These are phyloP conservation scores for Drosophila azteca DNA, from an alignment of 1,140 invertebrate genomes.

Conservation along the genomic window DNA sequence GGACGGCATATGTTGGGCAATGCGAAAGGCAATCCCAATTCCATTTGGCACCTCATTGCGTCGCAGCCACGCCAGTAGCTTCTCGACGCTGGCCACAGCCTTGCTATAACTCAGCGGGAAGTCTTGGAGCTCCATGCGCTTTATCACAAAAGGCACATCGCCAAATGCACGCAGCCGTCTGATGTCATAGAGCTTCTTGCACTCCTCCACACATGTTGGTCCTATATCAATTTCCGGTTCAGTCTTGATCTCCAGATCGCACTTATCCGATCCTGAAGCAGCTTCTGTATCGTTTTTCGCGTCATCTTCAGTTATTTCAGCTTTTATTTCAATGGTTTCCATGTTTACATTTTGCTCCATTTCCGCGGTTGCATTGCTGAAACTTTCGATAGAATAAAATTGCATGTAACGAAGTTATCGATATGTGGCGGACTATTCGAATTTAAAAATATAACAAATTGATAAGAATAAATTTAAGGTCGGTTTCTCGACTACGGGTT, in stretches of 20 bases:
- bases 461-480: too few species aligned
- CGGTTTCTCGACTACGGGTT: too few species aligned
- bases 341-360: constrained; percentile 2
- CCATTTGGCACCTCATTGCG: constrained; percentile 38
- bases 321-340: constrained; percentile 26
- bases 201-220: neutral
- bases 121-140: constrained; percentile 60
- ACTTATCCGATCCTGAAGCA: too few species aligned
- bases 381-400: too few species aligned
- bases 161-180: constrained; percentile 33
- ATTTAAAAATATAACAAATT: too few species aligned
- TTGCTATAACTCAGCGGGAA: constrained; percentile 43
- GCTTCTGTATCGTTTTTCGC: neutral
- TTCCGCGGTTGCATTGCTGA: too few species aligned
- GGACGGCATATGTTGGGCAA: constrained; percentile 59
- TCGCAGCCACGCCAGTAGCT: constrained; percentile 33
- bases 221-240: neutral
- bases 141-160: constrained; percentile 63
- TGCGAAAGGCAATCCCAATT: constrained; percentile 60
- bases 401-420: too few species aligned
- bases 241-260: neutral
- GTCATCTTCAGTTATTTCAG: neutral
- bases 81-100: constrained; percentile 26
- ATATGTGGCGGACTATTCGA: too few species aligned
- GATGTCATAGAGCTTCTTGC: constrained; percentile 52